Base-by-base conservation (phyloP, 2,888 invertebrate species). In the Strigamia transsilvanica region DNA sequence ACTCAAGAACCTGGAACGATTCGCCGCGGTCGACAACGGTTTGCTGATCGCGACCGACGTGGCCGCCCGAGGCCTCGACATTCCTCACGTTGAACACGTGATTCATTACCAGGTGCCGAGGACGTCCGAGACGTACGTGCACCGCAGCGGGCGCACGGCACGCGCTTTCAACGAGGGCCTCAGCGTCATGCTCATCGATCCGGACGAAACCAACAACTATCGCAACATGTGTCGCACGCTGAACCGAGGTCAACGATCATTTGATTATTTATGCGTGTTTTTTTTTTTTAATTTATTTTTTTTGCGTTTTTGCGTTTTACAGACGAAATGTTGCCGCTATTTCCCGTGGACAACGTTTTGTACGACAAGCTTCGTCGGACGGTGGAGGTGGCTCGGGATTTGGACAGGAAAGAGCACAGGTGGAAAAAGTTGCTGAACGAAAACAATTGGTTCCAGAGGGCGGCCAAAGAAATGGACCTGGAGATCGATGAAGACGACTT, bases 31-130 rank as follows among this genome's bases (percentile, higher is more conserved):
- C 85, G 90, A 92, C 0, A 90, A 91, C 84, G 93, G 94, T 0
- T 87, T 99, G 9, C 91, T 99, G 83, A 93, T 99, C 3, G 91
- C 92, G 0, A 99, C 98, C 0, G 99, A 99, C 90, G 98, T 99
- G 6, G 99, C 99, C 0, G 98, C 99, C 0, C 91, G 99, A 82
- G 99, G 99, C 0, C 89, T 99, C 77, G 99, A 99, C 89, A 97
- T 99, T 85, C 95, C 96, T 0, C 91, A 93, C 85, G 93, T 99
- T 2, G 93, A 98, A 85, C 97, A 98, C 89, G 98, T 99, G 1
- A 91, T 99, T 84, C 99, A 99, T 88, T 99, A 98, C 89, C 98
- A 95, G 88, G 97, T 98, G 0, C 98, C 98, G 0, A 91, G 94
- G 85, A 98, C 98, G 0, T 94, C 95, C 10, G 98, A 99, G 93